Base-by-base conservation (phyloP, 2,888 invertebrate genomes). In the Brenthis ino region DNA sequence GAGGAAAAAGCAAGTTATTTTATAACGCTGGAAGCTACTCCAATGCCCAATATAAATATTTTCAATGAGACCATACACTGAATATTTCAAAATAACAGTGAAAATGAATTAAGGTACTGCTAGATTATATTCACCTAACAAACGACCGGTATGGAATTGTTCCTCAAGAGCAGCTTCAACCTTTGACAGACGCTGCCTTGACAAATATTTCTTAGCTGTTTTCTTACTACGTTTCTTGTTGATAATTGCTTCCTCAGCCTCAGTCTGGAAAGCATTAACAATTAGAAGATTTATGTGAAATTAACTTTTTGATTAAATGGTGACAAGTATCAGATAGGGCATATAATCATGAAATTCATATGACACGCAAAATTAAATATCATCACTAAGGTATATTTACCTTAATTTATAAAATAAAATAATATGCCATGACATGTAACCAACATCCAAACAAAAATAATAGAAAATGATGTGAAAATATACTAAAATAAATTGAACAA, bases 181-280 rank as follows among this genome's bases (percentile, higher is more conserved):
- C 93, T 98, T 98, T 71, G 98, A 97, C 66, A 95, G 95, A 88
- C 98, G 97, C 91, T 99, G 98, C 77, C 99, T 96, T 65, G 96
- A 94, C 86, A 97, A 95, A 89, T 99, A 99, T 93, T 99, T 99
- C 93, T 97, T 96, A 79, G 95, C 96, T 1, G 96, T 95, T 88
- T 98, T 98, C 90, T 98, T 98, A 80, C 98, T 98, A 76, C 98
- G 95, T 88, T 98, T 98, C 93, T 98, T 98, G 92, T 97, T 98
- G 75, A 99, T 94, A 77, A 97, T 95, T 78, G 97, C 98, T 89
- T 99, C 98, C 85, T 99, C 99, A 75, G 97, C 98, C 87, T 98
- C 97, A 78, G 98, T 97, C 96, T 97, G 87, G 63, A 89, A 89
- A 64, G 20, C 5, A 63, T 20, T 12, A 37, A 37, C 11, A 53